Base-by-base conservation (phyloP, 2,888 invertebrate species). In the Drosophila multiciliata region DNA sequence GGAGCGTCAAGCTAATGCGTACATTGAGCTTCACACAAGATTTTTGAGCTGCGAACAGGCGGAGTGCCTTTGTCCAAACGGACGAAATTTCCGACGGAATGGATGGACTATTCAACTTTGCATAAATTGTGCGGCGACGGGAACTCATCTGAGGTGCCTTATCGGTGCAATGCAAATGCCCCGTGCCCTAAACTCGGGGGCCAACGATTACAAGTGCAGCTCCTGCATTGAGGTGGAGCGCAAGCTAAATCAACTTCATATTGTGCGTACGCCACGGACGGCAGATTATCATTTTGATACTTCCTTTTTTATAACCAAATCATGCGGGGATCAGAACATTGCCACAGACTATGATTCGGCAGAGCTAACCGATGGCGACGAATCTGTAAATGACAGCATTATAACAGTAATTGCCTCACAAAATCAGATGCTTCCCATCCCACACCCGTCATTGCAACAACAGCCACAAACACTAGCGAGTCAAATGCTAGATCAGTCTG, bases 1-100 rank as follows among this genome's bases (percentile, higher is more conserved):
- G 97, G 97, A 98, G 90, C 77, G 49, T 1, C 91, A 95, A n/a
- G 95, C 94, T 66, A 95, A 96, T 17, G 97, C 97, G 0, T 97
- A 95, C 91, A 93, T 94, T 0, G 97, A 97, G 54, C 94, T 97
- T 55, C 94, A 96, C 63, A 92, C 95, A 0, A 92, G 95, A 1
- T 94, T 95, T 2, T 90, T 94, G 8, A 89, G 91, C 0, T 98
- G 97, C 84, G 95, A 95, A 73, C 94, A 95, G 0, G 60, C 80
- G 0, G 79, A 75, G 0, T 97, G 97, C 87, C 42, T 91, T 0
- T 97, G 97, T 90, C 95, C 95, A 0, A 91, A 94, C 42, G 96
- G 96, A 0, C 92, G 95, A 32, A 92, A 92, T 1, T 93, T 94
- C 68, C 75, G 58, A 33, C 45, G 7, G 0, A 0, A 20, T n/a